Conservation (phyloP, 2,113 vertebrate species). For the Pagrus major region DNA sequence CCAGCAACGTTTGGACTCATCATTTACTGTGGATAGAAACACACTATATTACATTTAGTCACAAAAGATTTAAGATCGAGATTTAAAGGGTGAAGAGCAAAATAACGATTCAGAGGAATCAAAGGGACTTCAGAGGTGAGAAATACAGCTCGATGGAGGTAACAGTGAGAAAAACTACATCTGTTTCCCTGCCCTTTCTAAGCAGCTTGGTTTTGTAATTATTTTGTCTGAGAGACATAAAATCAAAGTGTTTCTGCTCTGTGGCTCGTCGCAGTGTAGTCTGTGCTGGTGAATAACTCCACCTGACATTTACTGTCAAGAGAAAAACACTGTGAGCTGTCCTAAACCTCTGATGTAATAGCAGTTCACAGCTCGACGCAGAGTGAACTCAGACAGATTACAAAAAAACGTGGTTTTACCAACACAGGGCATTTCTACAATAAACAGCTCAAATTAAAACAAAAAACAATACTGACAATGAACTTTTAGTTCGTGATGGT, state of each 20-base stretch:
- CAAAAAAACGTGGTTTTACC: background rate
- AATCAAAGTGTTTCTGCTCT: background rate
- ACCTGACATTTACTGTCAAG: conserved; percentile 31
- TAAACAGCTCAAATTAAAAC: background rate
- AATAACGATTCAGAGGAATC: background rate
- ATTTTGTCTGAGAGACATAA: background rate
- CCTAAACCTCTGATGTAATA: conserved; percentile 36
- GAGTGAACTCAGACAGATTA: background rate
- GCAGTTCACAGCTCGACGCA: conserved; percentile 7
- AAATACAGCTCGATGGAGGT: background rate
- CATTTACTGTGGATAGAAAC: background rate
- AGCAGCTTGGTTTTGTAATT: background rate
- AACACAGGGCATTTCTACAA: background rate
- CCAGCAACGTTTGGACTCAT: background rate
- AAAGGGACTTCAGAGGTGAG: background rate
- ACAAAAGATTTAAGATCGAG: background rate
- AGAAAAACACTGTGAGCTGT: conserved; percentile 23
- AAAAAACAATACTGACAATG: no score
- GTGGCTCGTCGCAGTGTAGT: background rate
- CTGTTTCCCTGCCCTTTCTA: background rate
- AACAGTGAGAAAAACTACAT: background rate
- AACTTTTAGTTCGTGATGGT: no score
- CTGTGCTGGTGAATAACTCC: conserved; percentile 8
- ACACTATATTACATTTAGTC: background rate
- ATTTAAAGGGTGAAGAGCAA: background rate